A percentile compares a stretch with the other conserved stretches of the same genome.
Conservation (phyloP, 2,888 invertebrate genomes). For the Empis stercorea region DNA sequence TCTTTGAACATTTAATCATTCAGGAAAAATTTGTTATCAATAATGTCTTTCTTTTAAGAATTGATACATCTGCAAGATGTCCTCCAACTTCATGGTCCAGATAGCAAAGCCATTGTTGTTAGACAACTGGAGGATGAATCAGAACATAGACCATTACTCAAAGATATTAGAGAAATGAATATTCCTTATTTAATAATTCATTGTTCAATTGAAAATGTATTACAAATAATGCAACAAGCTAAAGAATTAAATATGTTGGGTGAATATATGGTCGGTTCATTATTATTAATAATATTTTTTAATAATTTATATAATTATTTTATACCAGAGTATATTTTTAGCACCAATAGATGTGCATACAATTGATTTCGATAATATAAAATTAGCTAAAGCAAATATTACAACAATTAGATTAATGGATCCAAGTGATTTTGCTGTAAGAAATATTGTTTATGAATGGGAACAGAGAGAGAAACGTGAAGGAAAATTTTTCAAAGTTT, state of each 20-base stretch:
- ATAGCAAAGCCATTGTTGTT: conserved; percentile 56
- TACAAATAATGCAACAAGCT: conserved; percentile 57
- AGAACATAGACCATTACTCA: conserved; percentile 54
- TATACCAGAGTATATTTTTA: conserved; percentile 43
- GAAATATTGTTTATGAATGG: conserved; percentile 34
- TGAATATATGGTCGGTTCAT: conserved; percentile 50
- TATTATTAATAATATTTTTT: too few relatives aligned
- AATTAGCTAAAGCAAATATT: conserved; percentile 31
- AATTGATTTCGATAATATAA: conserved; percentile 38
- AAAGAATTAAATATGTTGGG: conserved; percentile 69
- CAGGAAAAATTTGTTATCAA: too few relatives aligned
- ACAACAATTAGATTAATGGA: conserved; percentile 33
- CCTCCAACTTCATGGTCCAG: conserved; percentile 56
- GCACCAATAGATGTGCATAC: conserved; percentile 38
- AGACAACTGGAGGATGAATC: conserved; percentile 41
- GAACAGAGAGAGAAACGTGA: conserved; percentile 29
- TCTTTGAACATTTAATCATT: too few relatives aligned
- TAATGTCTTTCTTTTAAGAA: conserved; percentile 39
- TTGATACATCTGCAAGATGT: conserved; percentile 66
- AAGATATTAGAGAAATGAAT: conserved; percentile 56
- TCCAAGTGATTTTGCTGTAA: conserved; percentile 30
- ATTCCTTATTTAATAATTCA: conserved; percentile 65
- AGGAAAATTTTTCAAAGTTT: conserved; percentile 22
- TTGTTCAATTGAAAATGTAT: conserved; percentile 53
- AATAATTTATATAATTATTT: background rate